These are phyloP conservation scores for Onchidella celtica DNA, from an alignment of 2,888 invertebrate species.

Conservation along the genomic window DNA sequence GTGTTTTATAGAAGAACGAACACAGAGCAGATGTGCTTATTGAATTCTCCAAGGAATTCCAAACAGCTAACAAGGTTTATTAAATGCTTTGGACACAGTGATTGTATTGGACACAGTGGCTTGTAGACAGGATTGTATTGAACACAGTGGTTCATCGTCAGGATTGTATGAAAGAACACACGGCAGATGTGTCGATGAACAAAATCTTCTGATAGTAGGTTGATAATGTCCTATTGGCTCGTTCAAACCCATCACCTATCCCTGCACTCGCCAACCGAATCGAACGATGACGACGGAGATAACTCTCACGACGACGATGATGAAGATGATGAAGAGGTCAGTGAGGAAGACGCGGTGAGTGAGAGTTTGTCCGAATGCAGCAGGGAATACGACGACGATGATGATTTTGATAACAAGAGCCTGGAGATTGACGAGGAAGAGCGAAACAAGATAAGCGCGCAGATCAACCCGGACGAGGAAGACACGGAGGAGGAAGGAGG, in stretches of 20 bases:
- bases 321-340: neutral
- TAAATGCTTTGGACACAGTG: too few relatives aligned
- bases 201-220: too few relatives aligned
- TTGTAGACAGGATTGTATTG: too few relatives aligned
- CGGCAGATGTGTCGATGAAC: too few relatives aligned
- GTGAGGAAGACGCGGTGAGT: neutral
- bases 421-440: constrained; percentile 48
- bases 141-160: too few relatives aligned
- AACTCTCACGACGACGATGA: too few relatives aligned
- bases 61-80: too few relatives aligned
- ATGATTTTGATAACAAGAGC: constrained; percentile 39
- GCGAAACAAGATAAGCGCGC: constrained; percentile 44
- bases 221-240: constrained; percentile 35
- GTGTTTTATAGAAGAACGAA: too few relatives aligned
- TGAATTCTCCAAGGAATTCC: too few relatives aligned
- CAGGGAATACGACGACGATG: constrained; percentile 30
- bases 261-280: neutral
- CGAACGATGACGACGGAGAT: constrained; percentile 9
- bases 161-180: too few relatives aligned
- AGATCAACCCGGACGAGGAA: constrained; percentile 32
- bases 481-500: constrained; percentile 5
- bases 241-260: neutral
- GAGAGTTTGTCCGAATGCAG: neutral
- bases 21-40: too few relatives aligned
- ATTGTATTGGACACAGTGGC: too few relatives aligned